A percentile compares a stretch with the other conserved stretches of the same genome.
Evolutionary conservation across 2,888 invertebrate genomes (phyloP).

Genomic region (Antitype chi): DNA sequence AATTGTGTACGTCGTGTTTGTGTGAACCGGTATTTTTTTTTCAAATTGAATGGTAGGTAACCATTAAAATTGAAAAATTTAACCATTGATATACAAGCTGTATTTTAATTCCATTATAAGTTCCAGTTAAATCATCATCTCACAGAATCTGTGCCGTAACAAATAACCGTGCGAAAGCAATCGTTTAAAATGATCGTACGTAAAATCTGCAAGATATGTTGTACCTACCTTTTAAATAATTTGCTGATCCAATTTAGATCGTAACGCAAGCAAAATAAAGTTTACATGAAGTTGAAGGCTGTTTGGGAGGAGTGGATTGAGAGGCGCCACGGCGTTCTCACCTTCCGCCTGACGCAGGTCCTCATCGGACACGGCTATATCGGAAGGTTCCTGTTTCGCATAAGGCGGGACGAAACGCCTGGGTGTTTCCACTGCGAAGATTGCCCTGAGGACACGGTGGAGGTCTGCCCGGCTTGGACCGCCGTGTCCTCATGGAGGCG

Average conservation of each 20-base stretch:
- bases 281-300: background rate
- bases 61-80: no score
- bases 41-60: no score
- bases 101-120: background rate
- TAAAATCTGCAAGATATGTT: background rate
- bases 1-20: background rate
- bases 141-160: slow-evolving; percentile 5
- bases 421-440: no score
- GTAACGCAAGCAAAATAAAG: rapidly evolving
- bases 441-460: no score
- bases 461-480: no score
- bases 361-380: no score
- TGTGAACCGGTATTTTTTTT: background rate
- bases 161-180: slow-evolving; percentile 5
- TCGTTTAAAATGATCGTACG: background rate
- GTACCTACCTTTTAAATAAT: background rate
- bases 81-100: background rate
- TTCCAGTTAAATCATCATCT: background rate
- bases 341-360: no score
- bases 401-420: no score
- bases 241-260: background rate
- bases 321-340: no score
- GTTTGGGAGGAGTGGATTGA: no score
- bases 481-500: no score
- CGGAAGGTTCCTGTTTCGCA: no score